Evolutionary conservation across 2,888 invertebrate species (phyloP), one percentile per base, ranked within the genome.

Genomic region (Allolobophora icterica): DNA sequence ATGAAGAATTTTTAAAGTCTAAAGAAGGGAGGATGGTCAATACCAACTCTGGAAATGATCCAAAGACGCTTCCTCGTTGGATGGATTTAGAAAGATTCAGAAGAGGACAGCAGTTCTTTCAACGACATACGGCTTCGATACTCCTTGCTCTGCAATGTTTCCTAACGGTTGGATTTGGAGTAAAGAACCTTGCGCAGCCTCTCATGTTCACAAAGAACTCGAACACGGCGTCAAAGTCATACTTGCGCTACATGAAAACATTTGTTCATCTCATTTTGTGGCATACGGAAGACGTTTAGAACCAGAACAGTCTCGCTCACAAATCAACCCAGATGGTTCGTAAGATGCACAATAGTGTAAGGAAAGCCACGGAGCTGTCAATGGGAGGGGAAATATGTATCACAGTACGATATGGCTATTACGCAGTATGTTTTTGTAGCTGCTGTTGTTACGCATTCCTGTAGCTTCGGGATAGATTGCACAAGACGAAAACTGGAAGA

Each of bases 361-460:
- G 96, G 58, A 94, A 94, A 19, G 94, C 95, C 30, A 93, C 96
- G 93, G 91, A 91, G 4, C 24, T 95, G 95, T 0, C 40, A n/a
- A n/a, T n/a, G n/a, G n/a, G n/a, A n/a, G 5, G 34, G n/a, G n/a
- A 84, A 6, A 0, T 95, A 96, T 83, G 97, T 98, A 71, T 97
- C 97, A 0, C 98, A 98, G 95, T 96, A 97, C 93, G 98, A 98
- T 94, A 96, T 98, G 96, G 97, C 97, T 0, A 94, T 98, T 21
- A 98, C 98, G 0, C 98, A 97, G 95, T 97, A 97, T 94, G 98
- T 98, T 6, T 98, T 98, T 94, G 96, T 98, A 94, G 98, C 98
- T 0, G 97, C 97, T 93, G 96, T 97, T 0, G 94, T 97, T 0
- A 94, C 97, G 91, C 95, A 95, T 91, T 96, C 96, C 0, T 96